These are phyloP conservation scores for Clusia tigrina DNA, from an alignment of 2,888 invertebrate genomes.

Conservation along the genomic window DNA sequence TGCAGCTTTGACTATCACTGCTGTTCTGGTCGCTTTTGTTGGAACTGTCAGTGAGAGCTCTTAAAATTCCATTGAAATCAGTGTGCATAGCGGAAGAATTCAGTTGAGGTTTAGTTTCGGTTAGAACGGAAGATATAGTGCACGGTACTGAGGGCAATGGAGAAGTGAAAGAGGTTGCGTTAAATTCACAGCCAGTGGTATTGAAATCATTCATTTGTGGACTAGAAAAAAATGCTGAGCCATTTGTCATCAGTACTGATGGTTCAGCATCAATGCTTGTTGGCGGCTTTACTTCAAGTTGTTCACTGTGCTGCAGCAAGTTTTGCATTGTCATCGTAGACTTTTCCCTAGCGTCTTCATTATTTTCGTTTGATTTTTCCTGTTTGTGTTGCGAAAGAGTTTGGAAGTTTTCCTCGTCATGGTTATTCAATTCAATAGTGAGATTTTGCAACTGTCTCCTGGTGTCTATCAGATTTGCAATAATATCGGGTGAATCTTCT, in stretches of 20 bases:
- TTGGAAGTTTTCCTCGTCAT: slow-evolving; percentile 39
- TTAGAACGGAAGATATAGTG: slow-evolving; percentile 1
- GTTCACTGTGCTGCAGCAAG: slow-evolving; percentile 11
- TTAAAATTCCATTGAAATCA: slow-evolving; percentile 22
- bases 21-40: background rate
- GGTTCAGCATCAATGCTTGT: background rate
- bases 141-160: slow-evolving; percentile 13
- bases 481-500: slow-evolving; percentile 50
- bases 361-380: background rate
- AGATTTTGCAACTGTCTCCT: slow-evolving; percentile 54
- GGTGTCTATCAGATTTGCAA: slow-evolving; percentile 51
- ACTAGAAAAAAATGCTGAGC: slow-evolving; percentile 20
- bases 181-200: slow-evolving; percentile 24
- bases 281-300: slow-evolving; percentile 6
- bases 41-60: slow-evolving; percentile 11
- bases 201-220: slow-evolving; percentile 10
- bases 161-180: slow-evolving; percentile 11
- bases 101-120: background rate
- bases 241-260: background rate
- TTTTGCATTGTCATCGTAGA: slow-evolving; percentile 16
- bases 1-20: slow-evolving; percentile 26
- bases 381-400: background rate
- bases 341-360: slow-evolving; percentile 12
- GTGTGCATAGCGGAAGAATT: slow-evolving; percentile 3
- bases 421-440: slow-evolving; percentile 54